phyloP scores from a whole-genome alignment of 23 tunicate genomes.

The Trididemnum nubilum region DNA sequence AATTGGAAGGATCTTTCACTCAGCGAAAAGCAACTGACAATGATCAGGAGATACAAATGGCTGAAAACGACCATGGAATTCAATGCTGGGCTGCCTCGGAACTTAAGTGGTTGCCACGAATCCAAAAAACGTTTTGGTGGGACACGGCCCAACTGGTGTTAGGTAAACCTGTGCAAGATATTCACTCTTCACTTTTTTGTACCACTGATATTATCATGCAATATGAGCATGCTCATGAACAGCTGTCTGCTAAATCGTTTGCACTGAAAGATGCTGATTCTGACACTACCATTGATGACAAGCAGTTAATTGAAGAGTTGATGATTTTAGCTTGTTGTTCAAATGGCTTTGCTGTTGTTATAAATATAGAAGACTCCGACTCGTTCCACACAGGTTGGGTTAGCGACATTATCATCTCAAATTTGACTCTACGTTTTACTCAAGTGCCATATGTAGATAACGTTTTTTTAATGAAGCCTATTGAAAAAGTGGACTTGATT shows the following conservation, averaged over 20 bases:
- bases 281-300: neutral
- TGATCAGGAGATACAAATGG: neutral
- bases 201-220: constrained; percentile 46
- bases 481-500: neutral
- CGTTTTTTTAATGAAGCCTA: neutral
- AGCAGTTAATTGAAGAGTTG: neutral
- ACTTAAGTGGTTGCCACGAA: constrained; percentile 26
- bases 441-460: neutral
- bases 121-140: constrained; percentile 40
- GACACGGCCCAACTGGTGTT: neutral
- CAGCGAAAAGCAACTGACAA: constrained; percentile 7
- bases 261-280: neutral
- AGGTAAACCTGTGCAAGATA: constrained; percentile 40
- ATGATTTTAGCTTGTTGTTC: neutral
- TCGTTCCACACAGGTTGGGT: constrained; percentile 24
- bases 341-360: neutral
- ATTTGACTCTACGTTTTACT: neutral
- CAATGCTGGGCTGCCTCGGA: neutral
- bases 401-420: neutral
- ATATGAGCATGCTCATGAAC: constrained; percentile 31
- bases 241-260: neutral
- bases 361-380: neutral
- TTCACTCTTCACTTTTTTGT: constrained; percentile 66
- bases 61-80: constrained; percentile 2
- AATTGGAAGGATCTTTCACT: constrained; percentile 59